phyloP scores from a whole-genome alignment of 2,113 vertebrate genomes.

The Gymnorhina tibicen region DNA sequence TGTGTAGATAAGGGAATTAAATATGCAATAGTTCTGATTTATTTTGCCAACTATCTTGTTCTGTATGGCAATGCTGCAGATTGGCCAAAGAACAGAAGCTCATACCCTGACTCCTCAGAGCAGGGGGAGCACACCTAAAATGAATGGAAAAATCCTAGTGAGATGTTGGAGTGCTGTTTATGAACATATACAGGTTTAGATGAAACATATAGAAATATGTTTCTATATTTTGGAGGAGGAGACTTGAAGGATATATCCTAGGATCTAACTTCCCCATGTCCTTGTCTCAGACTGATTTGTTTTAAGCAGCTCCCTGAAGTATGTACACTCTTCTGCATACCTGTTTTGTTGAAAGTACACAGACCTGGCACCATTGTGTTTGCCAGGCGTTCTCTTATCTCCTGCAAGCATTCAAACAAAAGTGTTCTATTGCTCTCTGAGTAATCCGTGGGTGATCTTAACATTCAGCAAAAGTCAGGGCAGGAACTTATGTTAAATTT shows the following conservation, averaged over 20 bases:
- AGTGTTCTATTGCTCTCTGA: slow-evolving; percentile 34
- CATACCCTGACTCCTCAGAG: background rate
- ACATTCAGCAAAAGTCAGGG: slow-evolving; percentile 25
- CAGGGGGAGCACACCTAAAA: background rate
- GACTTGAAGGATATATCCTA: background rate
- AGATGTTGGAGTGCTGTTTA: background rate
- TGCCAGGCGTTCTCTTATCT: slow-evolving; percentile 60
- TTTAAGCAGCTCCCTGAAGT: slow-evolving; percentile 27
- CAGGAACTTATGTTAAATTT: slow-evolving; percentile 6
- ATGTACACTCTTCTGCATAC: slow-evolving; percentile 23
- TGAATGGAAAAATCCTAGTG: background rate
- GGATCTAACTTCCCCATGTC: background rate
- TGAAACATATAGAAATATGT: background rate
- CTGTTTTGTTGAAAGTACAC: slow-evolving; percentile 48
- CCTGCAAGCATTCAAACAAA: slow-evolving; percentile 50
- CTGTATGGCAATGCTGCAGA: background rate
- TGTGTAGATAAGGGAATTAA: background rate
- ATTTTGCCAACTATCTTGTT: background rate
- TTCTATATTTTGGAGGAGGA: background rate
- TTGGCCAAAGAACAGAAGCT: background rate
- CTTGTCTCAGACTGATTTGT: slow-evolving; percentile 26
- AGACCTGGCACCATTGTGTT: slow-evolving; percentile 61
- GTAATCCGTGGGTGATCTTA: slow-evolving; percentile 47
- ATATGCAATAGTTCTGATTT: background rate
- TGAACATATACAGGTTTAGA: background rate